Evolutionary conservation across 2,888 invertebrate species (phyloP).

Genomic region (Euplexia lucipara): DNA sequence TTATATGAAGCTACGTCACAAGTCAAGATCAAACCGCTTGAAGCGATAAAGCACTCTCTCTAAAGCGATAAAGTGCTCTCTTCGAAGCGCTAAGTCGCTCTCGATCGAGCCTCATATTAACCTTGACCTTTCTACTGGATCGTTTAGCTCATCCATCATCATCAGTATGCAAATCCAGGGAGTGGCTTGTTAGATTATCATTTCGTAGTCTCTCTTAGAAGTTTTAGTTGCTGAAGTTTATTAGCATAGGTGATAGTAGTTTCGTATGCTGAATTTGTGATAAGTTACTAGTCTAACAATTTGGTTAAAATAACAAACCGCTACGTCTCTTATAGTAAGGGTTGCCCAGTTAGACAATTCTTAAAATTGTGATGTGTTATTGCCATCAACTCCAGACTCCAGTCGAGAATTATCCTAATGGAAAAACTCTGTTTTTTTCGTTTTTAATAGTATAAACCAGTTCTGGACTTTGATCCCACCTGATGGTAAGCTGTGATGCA

Average conservation of each 20-base stretch:
- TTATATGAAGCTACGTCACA: slow-evolving; percentile 19
- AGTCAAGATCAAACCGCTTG: slow-evolving; percentile 37
- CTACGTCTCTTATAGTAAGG: no score
- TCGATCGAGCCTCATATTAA: slow-evolving; percentile 23
- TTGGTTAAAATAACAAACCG: no score
- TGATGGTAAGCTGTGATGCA: no score
- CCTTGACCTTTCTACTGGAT: slow-evolving; percentile 38
- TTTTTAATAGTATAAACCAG: no score
- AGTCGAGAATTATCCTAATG: no score
- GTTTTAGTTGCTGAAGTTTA: not conserved
- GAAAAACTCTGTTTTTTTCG: no score
- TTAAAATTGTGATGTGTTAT: no score
- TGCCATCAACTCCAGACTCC: no score
- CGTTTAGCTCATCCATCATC: slow-evolving; percentile 43
- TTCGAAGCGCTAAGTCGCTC: slow-evolving; percentile 24
- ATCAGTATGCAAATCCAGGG: slow-evolving; percentile 52
- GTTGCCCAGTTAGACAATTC: no score
- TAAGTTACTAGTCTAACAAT: no score
- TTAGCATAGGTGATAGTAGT: not conserved
- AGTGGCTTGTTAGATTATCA: slow-evolving; percentile 22
- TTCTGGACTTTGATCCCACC: no score
- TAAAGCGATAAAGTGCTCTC: not conserved
- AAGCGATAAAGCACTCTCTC: slow-evolving; percentile 15
- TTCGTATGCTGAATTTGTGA: not conserved
- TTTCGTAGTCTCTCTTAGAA: slow-evolving; percentile 1